These are phyloP conservation scores for Gymnoscelis rufifasciata DNA, from an alignment of 2,888 invertebrate species.

Conservation along the genomic window DNA sequence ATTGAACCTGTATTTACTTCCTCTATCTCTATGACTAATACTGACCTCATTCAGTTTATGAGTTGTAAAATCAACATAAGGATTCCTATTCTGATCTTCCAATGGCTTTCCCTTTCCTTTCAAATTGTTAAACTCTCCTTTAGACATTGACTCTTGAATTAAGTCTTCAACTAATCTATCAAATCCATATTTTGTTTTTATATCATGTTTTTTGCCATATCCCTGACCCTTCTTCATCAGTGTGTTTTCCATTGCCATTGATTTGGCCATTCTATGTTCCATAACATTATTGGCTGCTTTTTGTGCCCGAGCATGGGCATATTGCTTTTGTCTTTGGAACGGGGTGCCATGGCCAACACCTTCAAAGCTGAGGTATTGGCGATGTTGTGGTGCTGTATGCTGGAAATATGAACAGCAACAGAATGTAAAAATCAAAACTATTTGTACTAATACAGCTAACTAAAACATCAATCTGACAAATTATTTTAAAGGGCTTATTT, in stretches of 20 bases:
- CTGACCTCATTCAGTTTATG: constrained; percentile 89
- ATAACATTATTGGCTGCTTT: constrained; percentile 83
- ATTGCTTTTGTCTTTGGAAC: constrained; percentile 87
- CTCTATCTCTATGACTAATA: no score
- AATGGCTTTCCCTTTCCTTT: constrained; percentile 91
- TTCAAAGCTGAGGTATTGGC: constrained; percentile 88
- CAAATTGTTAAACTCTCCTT: constrained; percentile 92
- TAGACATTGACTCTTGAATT: constrained; percentile 93
- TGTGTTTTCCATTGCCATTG: constrained; percentile 80
- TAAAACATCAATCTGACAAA: no score
- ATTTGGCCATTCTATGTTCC: constrained; percentile 82
- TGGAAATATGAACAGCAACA: constrained; percentile 44
- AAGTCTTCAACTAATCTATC: constrained; percentile 94
- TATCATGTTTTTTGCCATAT: constrained; percentile 82
- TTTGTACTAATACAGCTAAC: no score
- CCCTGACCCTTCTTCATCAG: constrained; percentile 81
- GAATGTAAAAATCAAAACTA: neutral
- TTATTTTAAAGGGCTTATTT: no score
- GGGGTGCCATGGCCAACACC: constrained; percentile 89
- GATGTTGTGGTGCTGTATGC: constrained; percentile 93
- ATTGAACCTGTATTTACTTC: no score
- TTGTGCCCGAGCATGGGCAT: constrained; percentile 82
- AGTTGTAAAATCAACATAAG: constrained; percentile 92
- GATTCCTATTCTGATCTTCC: constrained; percentile 83
- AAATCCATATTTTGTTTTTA: constrained; percentile 89